These are phyloP conservation scores for Huso huso DNA, from an alignment of 2,797 vertebrate species.

Conservation along the genomic window DNA sequence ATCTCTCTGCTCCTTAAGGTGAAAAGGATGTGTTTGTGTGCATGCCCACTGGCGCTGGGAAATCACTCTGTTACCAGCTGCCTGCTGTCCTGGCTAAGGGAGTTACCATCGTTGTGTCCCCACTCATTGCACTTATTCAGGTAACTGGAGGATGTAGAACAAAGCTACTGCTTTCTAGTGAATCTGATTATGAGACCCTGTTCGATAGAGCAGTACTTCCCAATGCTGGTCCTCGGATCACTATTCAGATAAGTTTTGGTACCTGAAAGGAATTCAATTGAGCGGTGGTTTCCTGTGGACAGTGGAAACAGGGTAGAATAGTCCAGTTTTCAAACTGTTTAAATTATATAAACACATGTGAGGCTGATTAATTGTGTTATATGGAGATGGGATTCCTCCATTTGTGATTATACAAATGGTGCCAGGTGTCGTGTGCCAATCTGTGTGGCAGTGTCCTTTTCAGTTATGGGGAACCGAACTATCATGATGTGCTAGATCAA, in stretches of 20 bases:
- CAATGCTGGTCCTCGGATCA: not conserved
- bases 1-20: slow-evolving; percentile 56
- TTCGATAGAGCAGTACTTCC: not conserved
- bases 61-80: slow-evolving; percentile 95
- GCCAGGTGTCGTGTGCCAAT: no score
- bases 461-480: no score
- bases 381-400: no score
- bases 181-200: not conserved
- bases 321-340: no score
- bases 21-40: slow-evolving; percentile 90
- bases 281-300: no score
- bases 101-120: slow-evolving; percentile 89
- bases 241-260: not conserved
- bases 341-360: no score
- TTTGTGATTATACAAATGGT: no score
- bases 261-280: no score
- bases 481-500: no score
- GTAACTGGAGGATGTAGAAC: slow-evolving; percentile 44
- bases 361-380: no score
- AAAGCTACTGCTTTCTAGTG: not conserved
- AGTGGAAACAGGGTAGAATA: no score
- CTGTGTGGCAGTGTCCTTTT: no score
- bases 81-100: slow-evolving; percentile 81
- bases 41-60: slow-evolving; percentile 96
- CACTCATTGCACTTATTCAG: slow-evolving; percentile 94